A percentile compares a stretch with the other conserved stretches of the same genome.
Conservation (phyloP, 2,797 vertebrate species). For the Pelodytes ibericus region DNA sequence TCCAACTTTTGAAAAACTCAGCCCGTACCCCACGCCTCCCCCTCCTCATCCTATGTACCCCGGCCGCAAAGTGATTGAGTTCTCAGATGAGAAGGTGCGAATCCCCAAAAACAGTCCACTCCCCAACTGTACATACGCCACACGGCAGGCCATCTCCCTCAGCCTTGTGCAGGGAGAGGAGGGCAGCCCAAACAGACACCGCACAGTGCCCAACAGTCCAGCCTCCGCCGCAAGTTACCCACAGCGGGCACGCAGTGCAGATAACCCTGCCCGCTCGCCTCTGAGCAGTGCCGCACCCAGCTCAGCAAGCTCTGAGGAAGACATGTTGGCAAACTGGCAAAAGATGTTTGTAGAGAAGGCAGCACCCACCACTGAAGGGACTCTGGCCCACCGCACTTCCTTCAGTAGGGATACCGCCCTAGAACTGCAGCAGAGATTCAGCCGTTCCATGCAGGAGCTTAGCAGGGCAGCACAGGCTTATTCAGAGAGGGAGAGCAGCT, state of each 20-base stretch:
- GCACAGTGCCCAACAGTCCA: constrained; percentile 76
- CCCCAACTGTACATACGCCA: constrained; percentile 96
- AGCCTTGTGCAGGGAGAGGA: constrained; percentile 89
- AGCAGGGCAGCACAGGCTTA: constrained; percentile 69
- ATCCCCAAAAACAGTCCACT: constrained; percentile 95
- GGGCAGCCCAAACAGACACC: constrained; percentile 70
- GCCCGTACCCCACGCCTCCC: constrained; percentile 88
- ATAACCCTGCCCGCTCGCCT: constrained; percentile 69
- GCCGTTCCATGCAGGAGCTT: constrained; percentile 70
- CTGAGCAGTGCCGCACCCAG: constrained; percentile 87
- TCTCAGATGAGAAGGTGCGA: constrained; percentile 94
- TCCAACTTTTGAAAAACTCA: constrained; percentile 88
- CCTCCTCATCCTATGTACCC: constrained; percentile 86
- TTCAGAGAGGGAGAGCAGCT: constrained; percentile 85
- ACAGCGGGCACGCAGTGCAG: constrained; percentile 46
- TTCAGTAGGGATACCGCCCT: constrained; percentile 81
- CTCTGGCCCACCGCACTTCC: constrained; percentile 82
- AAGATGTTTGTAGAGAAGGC: constrained; percentile 92
- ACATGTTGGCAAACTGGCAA: constrained; percentile 93
- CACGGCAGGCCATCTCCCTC: constrained; percentile 93
- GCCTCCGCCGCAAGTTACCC: constrained; percentile 72
- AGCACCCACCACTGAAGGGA: constrained; percentile 72
- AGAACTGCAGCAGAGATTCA: constrained; percentile 76
- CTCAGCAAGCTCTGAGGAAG: constrained; percentile 91
- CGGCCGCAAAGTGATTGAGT: constrained; percentile 94